Evolutionary conservation across 2,113 vertebrate genomes (phyloP).

Genomic region (Rhynchopsitta pachyrhyncha): DNA sequence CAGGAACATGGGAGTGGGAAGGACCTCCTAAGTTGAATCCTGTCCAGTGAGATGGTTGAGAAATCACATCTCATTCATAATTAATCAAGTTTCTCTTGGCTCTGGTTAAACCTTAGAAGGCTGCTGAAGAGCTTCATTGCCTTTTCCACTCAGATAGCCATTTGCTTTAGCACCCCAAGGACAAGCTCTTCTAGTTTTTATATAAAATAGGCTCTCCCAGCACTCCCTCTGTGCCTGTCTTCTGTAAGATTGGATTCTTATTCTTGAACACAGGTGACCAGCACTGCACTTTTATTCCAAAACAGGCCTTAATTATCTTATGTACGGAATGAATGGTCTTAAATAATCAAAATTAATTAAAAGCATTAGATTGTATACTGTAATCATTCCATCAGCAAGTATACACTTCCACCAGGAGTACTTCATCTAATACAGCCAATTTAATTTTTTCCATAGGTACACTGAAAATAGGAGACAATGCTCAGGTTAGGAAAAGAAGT

Average conservation of each 20-base stretch:
- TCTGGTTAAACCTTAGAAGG: not conserved
- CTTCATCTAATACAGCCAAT: not conserved
- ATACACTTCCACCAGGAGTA: not conserved
- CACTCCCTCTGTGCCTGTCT: rapidly evolving
- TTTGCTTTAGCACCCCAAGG: not conserved
- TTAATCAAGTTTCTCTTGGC: not conserved
- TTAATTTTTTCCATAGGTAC: not conserved
- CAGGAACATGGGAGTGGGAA: not conserved
- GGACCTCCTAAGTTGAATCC: not conserved
- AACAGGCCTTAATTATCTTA: not conserved
- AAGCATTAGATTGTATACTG: not conserved
- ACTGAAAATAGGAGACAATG: not conserved
- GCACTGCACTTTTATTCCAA: not conserved
- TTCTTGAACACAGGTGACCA: not conserved
- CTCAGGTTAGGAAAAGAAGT: not conserved
- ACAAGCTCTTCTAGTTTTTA: not conserved
- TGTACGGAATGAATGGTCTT: not conserved
- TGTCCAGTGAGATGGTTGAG: not conserved
- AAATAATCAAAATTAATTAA: not conserved
- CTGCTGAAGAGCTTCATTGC: not conserved
- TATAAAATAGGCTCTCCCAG: rapidly evolving
- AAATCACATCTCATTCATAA: not conserved
- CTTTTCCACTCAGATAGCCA: not conserved
- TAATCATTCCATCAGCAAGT: not conserved
- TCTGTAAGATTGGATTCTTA: not conserved